Percentiles rank a stretch among this genome's conserved stretches.
phyloP scores from a whole-genome alignment of 2,797 vertebrate species.

The Sebastes matsubarae region DNA sequence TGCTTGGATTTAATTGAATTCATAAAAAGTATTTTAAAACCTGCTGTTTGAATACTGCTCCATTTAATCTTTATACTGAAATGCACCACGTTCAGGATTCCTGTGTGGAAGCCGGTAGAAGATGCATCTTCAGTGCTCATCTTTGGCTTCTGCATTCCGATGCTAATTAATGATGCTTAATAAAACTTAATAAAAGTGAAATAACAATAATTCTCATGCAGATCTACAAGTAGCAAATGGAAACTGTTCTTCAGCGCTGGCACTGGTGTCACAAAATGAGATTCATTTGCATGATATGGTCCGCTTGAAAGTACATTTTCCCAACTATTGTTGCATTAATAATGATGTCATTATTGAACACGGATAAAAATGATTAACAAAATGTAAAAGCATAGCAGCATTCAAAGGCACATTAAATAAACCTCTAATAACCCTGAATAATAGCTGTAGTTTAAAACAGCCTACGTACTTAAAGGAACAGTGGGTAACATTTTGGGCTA shows the following conservation, averaged over 20 bases:
- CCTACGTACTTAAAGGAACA: background rate
- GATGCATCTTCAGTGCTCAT: background rate
- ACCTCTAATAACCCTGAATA: conserved; percentile 3
- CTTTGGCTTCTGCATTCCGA: background rate
- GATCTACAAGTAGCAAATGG: background rate
- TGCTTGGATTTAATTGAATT: background rate
- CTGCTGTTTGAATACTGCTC: background rate
- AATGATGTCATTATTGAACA: conserved; percentile 2
- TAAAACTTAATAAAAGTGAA: background rate
- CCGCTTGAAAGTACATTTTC: background rate
- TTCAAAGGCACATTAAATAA: conserved; percentile 1
- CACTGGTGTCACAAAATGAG: background rate
- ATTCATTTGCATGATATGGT: background rate
- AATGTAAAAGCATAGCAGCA: background rate
- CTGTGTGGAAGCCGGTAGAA: background rate
- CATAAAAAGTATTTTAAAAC: background rate
- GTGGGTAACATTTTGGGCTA: no score
- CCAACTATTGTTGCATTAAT: background rate
- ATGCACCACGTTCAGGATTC: background rate
- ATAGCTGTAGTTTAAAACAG: background rate
- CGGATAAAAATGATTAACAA: background rate
- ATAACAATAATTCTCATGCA: background rate
- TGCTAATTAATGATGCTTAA: background rate
- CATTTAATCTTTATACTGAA: background rate
- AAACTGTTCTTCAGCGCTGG: background rate